Evolutionary conservation across 2,888 invertebrate species (phyloP).

Genomic region (Troides helena): DNA sequence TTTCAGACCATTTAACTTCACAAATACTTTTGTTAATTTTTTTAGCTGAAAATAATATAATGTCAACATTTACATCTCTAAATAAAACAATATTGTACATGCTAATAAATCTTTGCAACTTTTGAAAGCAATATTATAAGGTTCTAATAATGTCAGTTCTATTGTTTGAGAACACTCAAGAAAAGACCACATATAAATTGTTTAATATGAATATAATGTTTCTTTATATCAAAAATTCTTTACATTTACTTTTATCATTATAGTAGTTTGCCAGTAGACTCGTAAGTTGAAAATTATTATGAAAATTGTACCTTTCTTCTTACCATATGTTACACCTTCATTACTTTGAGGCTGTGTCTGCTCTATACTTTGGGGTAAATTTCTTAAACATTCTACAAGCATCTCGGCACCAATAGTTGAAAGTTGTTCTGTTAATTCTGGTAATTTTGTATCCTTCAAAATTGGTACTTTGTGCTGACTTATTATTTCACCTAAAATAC

Average conservation of each 20-base stretch:
- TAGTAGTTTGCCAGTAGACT: too few species aligned
- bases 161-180: too few species aligned
- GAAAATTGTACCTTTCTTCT: neutral
- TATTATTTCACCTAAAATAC: conserved; percentile 78
- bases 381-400: conserved; percentile 81
- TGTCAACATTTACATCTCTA: neutral
- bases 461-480: conserved; percentile 80
- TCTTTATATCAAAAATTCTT: too few species aligned
- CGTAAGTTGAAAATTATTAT: neutral
- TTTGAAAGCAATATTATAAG: too few species aligned
- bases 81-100: neutral
- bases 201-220: too few species aligned
- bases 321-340: conserved; percentile 86
- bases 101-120: too few species aligned
- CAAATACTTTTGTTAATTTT: conserved; percentile 83
- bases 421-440: conserved; percentile 82
- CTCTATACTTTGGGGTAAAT: conserved; percentile 80
- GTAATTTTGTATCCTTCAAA: conserved; percentile 80
- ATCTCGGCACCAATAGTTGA: conserved; percentile 85
- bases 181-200: too few species aligned
- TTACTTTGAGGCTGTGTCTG: conserved; percentile 81
- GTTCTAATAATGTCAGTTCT: too few species aligned
- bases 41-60: conserved; percentile 81
- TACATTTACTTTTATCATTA: too few species aligned
- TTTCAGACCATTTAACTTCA: conserved; percentile 83